Conservation (phyloP, 2,888 invertebrate species). For the Lepidochrysops patricia region DNA sequence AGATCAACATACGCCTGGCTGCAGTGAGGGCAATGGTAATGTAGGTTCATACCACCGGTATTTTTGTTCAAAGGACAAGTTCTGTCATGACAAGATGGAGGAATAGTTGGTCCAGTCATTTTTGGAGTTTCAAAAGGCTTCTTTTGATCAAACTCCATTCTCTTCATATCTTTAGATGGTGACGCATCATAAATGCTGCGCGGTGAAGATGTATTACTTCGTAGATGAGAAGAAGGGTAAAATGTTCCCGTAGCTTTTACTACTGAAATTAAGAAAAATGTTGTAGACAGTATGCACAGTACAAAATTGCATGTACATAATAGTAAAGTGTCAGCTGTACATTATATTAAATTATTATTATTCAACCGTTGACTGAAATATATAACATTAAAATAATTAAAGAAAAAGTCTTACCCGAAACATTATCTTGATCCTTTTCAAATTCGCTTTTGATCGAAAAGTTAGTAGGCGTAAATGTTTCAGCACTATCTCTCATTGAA, state of each 20-base stretch:
- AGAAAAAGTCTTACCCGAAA: conserved; percentile 59
- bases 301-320: too few species aligned
- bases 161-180: conserved; percentile 68
- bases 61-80: conserved; percentile 62
- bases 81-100: conserved; percentile 77
- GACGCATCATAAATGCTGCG: conserved; percentile 71
- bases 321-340: too few species aligned
- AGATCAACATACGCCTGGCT: conserved; percentile 64
- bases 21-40: conserved; percentile 66
- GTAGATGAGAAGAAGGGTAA: conserved; percentile 84
- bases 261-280: conserved; percentile 77
- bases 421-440: conserved; percentile 62
- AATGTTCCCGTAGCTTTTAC: conserved; percentile 95
- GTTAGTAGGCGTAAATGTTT: conserved; percentile 49
- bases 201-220: conserved; percentile 72
- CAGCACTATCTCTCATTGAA: conserved; percentile 51
- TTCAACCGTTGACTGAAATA: neutral
- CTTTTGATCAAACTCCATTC: conserved; percentile 52
- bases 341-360: too few species aligned
- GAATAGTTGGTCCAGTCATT: conserved; percentile 56
- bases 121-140: conserved; percentile 51
- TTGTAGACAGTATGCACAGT: conserved; percentile 16
- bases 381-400: conserved; percentile 1
- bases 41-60: conserved; percentile 61
- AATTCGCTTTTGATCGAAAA: conserved; percentile 68